Conservation (phyloP, 2,797 vertebrate genomes). For the Passerculus sandwichensis region DNA sequence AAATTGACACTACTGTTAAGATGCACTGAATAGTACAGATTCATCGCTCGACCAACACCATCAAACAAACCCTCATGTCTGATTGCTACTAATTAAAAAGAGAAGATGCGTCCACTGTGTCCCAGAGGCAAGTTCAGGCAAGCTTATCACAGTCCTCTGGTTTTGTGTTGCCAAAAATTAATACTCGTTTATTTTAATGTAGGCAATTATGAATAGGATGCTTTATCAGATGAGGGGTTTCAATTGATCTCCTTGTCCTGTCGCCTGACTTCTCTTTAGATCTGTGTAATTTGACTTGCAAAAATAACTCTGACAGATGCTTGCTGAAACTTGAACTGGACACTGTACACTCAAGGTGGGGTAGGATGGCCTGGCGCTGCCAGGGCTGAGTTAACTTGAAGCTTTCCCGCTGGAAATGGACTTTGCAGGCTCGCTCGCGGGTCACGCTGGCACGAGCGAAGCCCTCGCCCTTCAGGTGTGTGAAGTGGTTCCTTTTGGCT, state of each 20-base stretch:
- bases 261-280: slow-evolving; percentile 33
- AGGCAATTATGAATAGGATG: slow-evolving; percentile 51
- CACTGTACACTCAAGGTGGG: slow-evolving; percentile 19
- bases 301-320: slow-evolving; percentile 54
- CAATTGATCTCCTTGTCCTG: slow-evolving; percentile 63
- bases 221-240: slow-evolving; percentile 58
- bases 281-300: slow-evolving; percentile 61
- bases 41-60: slow-evolving; percentile 64
- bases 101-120: slow-evolving; percentile 72
- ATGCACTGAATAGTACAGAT: slow-evolving; percentile 65
- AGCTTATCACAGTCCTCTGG: slow-evolving; percentile 78
- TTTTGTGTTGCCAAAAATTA: slow-evolving; percentile 72
- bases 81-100: slow-evolving; percentile 79
- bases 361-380: neutral
- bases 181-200: slow-evolving; percentile 65
- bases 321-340: slow-evolving; percentile 66
- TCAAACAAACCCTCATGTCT: slow-evolving; percentile 71
- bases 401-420: neutral
- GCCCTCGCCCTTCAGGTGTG: neutral
- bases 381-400: neutral
- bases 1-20: slow-evolving; percentile 74
- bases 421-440: neutral
- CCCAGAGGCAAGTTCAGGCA: slow-evolving; percentile 75
- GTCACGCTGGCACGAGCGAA: fast-evolving
- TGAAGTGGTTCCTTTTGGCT: neutral